Evolutionary conservation across 1,140 invertebrate species (phyloP).

Genomic region (Tetramorium simillimum): DNA sequence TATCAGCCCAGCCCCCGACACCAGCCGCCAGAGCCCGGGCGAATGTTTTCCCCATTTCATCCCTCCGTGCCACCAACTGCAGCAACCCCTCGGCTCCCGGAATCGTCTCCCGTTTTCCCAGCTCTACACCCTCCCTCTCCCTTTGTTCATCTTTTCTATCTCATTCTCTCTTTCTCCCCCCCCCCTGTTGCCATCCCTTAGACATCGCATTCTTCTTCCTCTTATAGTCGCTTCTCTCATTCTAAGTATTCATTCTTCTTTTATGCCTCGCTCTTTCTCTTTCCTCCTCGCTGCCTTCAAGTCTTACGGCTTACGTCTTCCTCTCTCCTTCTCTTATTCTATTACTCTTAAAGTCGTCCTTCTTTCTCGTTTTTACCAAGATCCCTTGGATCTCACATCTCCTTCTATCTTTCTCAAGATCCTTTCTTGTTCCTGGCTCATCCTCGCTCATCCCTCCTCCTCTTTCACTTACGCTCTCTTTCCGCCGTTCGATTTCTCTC

Average conservation of each 20-base stretch:
- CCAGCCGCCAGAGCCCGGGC: conserved; percentile 55
- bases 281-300: neutral
- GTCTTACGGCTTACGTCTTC: neutral
- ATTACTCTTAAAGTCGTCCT: neutral
- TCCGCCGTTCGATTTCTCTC: conserved; percentile 31
- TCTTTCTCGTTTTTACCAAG: neutral
- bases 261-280: neutral
- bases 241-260: conserved; percentile 40
- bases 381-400: conserved; percentile 6
- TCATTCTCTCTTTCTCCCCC: conserved; percentile 15
- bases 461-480: conserved; percentile 5
- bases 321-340: neutral
- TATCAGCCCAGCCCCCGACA: conserved; percentile 73
- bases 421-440: conserved; percentile 6
- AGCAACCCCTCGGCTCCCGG: conserved; percentile 60
- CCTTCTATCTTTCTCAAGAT: conserved; percentile 7
- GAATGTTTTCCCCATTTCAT: conserved; percentile 79
- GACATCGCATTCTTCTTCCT: conserved; percentile 50
- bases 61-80: conserved; percentile 57
- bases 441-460: neutral
- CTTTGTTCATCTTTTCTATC: conserved; percentile 17
- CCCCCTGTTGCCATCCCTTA: neutral
- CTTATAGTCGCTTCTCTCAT: conserved; percentile 7
- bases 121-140: neutral
- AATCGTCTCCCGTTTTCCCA: conserved; percentile 40